Evolutionary conservation across 53 echinoderm and acorn worm species (phyloP).

Genomic region (Patiria pectinifera): DNA sequence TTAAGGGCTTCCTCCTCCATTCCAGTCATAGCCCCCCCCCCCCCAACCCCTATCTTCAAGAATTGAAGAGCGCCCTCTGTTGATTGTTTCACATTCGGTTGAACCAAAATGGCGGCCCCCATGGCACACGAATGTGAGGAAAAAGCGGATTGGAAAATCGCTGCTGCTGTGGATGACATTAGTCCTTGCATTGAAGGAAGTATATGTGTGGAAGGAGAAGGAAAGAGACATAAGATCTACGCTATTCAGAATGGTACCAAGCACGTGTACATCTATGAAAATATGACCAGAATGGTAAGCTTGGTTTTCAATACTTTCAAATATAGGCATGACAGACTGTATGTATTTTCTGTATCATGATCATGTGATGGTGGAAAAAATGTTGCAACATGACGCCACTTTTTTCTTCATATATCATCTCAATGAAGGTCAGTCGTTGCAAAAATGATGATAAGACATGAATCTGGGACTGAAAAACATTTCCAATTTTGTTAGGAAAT

Average conservation of each 20-base stretch:
- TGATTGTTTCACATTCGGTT: neutral
- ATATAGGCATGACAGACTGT: too few relatives aligned
- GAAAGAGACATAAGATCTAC: conserved; percentile 33
- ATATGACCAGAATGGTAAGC: conserved; percentile 32
- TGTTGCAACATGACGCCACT: too few relatives aligned
- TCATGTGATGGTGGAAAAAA: too few relatives aligned
- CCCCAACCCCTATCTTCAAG: neutral
- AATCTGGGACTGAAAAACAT: too few relatives aligned
- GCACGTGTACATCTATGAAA: conserved; percentile 49
- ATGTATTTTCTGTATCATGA: too few relatives aligned
- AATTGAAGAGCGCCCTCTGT: neutral
- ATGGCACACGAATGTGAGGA: neutral
- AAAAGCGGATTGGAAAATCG: neutral
- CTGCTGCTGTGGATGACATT: conserved; percentile 35
- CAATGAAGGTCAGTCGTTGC: too few relatives aligned
- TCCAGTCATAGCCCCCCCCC: neutral
- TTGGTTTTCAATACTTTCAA: too few relatives aligned
- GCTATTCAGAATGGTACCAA: conserved; percentile 46
- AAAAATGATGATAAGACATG: too few relatives aligned
- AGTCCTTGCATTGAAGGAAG: conserved; percentile 9
- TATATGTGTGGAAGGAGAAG: neutral
- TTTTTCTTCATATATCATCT: too few relatives aligned
- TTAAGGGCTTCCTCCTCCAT: neutral
- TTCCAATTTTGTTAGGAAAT: too few relatives aligned
- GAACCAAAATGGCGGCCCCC: conserved; percentile 54